A percentile compares a stretch with the other conserved stretches of the same genome.
Conservation (phyloP, 2,797 vertebrate genomes). For the Manis javanica region DNA sequence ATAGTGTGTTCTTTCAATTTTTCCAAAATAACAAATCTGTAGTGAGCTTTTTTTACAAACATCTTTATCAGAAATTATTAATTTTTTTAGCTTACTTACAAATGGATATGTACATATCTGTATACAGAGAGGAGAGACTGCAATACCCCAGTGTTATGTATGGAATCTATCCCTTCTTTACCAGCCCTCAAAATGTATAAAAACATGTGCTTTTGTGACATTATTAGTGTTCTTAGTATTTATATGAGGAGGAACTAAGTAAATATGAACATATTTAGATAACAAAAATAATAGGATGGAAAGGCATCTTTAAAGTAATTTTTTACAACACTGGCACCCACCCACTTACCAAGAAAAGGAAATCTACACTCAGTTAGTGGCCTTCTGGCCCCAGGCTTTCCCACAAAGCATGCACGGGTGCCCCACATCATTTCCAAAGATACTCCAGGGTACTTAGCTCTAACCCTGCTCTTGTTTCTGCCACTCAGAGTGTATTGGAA, state of each 20-base stretch:
- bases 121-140: background rate
- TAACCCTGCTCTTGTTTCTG: background rate
- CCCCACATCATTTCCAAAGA: too few relatives aligned
- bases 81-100: conserved; percentile 4
- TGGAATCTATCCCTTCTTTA: background rate
- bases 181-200: background rate
- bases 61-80: background rate
- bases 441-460: too few relatives aligned
- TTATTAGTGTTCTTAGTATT: background rate
- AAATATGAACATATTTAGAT: background rate
- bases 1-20: conserved; percentile 46
- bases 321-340: background rate
- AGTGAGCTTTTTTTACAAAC: background rate
- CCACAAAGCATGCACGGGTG: background rate
- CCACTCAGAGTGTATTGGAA: background rate
- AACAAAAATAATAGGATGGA: background rate
- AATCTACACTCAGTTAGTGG: background rate
- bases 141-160: background rate
- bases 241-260: background rate
- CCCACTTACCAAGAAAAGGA: background rate
- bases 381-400: background rate
- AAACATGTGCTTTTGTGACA: background rate
- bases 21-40: conserved; percentile 44
- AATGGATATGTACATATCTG: background rate
- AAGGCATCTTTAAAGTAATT: background rate